Percentiles rank a stretch among this genome's conserved stretches.
These are phyloP conservation scores for Chauna torquata DNA, from an alignment of 2,113 vertebrate genomes.

Conservation along the genomic window DNA sequence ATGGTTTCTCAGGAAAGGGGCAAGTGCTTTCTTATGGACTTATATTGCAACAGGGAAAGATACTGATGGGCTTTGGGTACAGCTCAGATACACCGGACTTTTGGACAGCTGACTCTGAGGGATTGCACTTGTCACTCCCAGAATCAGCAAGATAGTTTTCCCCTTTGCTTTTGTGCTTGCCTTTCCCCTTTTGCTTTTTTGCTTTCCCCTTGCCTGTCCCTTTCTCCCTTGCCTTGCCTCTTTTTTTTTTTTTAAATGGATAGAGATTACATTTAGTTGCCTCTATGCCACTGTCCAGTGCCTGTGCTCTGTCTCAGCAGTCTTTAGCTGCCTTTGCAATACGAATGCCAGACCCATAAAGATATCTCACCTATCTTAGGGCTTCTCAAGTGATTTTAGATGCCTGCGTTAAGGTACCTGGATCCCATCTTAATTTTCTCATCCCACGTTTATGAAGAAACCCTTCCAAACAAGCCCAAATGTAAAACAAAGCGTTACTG, in stretches of 20 bases:
- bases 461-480: not conserved
- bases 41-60: not conserved
- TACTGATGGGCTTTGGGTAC: not conserved
- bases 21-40: not conserved
- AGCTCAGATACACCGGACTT: not conserved
- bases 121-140: not conserved
- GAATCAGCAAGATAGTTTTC: not conserved
- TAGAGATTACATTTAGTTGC: not conserved
- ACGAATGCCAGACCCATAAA: not conserved
- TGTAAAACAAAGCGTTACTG: not conserved
- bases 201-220: not conserved
- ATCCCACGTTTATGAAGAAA: not conserved
- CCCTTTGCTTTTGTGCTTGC: not conserved
- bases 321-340: not conserved
- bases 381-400: not conserved
- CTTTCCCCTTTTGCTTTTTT: not conserved
- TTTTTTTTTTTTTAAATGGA: not conserved
- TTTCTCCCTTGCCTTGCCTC: not conserved
- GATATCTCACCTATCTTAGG: not conserved
- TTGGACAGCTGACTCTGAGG: not conserved
- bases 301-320: not conserved
- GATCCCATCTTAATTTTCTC: not conserved
- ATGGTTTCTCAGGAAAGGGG: slow-evolving; percentile 1
- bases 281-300: not conserved
- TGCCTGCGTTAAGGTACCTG: not conserved